A percentile compares a stretch with the other conserved stretches of the same genome.
These are phyloP conservation scores for Toxonevra muliebris DNA, from an alignment of 2,888 invertebrate species.

Conservation along the genomic window DNA sequence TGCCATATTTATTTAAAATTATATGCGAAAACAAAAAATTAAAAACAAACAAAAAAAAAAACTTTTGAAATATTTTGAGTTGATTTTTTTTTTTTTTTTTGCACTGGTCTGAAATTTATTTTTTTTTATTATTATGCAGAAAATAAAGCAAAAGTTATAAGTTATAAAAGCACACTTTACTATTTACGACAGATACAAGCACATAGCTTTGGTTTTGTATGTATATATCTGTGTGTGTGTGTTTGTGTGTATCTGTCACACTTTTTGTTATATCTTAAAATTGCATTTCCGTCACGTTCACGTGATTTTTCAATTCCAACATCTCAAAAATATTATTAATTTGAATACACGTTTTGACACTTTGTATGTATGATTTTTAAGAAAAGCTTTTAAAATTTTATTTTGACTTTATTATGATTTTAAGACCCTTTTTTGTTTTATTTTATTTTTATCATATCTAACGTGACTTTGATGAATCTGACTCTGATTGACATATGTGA, in stretches of 20 bases:
- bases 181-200: not conserved
- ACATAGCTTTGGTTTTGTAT: slow-evolving; percentile 9
- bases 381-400: too few relatives aligned
- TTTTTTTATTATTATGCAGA: too few relatives aligned
- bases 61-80: not conserved
- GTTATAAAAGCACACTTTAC: not conserved
- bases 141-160: too few relatives aligned
- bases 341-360: too few relatives aligned
- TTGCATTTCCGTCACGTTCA: slow-evolving; percentile 12
- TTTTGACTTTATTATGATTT: too few relatives aligned
- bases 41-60: not conserved
- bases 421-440: too few relatives aligned
- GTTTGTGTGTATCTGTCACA: not conserved
- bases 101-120: too few relatives aligned
- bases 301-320: slow-evolving; percentile 18
- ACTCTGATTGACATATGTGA: too few relatives aligned
- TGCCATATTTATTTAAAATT: not conserved
- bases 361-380: too few relatives aligned
- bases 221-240: not conserved
- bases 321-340: not conserved
- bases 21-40: not conserved
- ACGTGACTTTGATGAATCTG: too few relatives aligned
- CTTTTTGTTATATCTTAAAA: slow-evolving; percentile 13
- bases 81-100: not conserved
- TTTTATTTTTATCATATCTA: too few relatives aligned